A percentile compares a stretch with the other conserved stretches of the same genome.
Conservation (phyloP, 2,888 invertebrate genomes). For the Ochropleura leucogaster region DNA sequence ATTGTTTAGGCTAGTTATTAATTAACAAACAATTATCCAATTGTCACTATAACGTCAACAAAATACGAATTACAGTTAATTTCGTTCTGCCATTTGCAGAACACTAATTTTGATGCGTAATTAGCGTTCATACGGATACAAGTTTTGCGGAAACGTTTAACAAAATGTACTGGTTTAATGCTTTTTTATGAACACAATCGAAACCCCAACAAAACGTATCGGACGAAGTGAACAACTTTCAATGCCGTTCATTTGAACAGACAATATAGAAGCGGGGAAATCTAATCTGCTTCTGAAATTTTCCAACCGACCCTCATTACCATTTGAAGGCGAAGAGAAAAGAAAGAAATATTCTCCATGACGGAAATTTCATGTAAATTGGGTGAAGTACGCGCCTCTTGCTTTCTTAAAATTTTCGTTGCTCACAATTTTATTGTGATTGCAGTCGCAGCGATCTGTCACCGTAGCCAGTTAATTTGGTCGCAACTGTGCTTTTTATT, state of each 20-base stretch:
- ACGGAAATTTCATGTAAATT: constrained; percentile 88
- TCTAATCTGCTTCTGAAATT: constrained; percentile 84
- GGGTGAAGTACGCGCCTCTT: constrained; percentile 78
- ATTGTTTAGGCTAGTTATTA: background rate
- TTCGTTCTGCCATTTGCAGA: constrained; percentile 14
- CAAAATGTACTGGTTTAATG: constrained; percentile 37
- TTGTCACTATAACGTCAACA: constrained; percentile 20
- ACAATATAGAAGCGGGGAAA: constrained; percentile 78
- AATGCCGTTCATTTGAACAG: constrained; percentile 73
- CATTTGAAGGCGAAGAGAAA: constrained; percentile 82
- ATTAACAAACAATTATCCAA: constrained; percentile 16
- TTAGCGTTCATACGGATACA: constrained; percentile 26
- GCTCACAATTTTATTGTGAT: constrained; percentile 76
- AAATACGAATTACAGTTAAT: constrained; percentile 29
- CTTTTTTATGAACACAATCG: constrained; percentile 51
- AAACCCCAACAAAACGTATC: constrained; percentile 59
- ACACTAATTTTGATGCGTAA: constrained; percentile 33
- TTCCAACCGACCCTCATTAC: constrained; percentile 85
- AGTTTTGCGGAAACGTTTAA: constrained; percentile 18
- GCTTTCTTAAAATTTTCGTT: constrained; percentile 80
- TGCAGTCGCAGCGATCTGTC: constrained; percentile 72
- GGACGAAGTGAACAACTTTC: constrained; percentile 68
- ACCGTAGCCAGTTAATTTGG: constrained; percentile 72
- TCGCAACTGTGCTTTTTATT: constrained; percentile 56
- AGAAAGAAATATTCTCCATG: constrained; percentile 82